phyloP scores from a whole-genome alignment of 2,888 invertebrate genomes.

The Cybosia mesomella region DNA sequence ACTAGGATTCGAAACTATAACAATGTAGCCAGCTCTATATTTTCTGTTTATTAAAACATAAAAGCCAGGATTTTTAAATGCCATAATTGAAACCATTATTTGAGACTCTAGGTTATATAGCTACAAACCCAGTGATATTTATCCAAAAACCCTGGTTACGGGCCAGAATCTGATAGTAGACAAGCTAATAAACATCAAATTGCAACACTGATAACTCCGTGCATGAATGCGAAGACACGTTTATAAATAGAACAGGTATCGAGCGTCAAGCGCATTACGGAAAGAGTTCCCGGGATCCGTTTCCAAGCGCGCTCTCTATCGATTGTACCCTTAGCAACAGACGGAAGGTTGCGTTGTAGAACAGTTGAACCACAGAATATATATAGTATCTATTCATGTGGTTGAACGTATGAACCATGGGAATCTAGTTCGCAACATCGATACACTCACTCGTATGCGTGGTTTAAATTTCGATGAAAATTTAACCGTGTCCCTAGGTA shows the following conservation, averaged over 20 bases:
- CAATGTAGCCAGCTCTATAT: too few species aligned
- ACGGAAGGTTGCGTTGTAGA: constrained; percentile 38
- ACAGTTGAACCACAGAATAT: constrained; percentile 11
- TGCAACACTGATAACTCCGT: neutral
- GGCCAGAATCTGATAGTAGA: neutral
- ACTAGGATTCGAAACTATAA: too few species aligned
- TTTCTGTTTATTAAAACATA: too few species aligned
- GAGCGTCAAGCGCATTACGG: constrained; percentile 4
- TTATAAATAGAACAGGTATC: constrained; percentile 12
- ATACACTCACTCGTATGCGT: neutral
- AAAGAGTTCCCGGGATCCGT: constrained; percentile 35
- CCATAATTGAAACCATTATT: too few species aligned
- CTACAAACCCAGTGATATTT: neutral
- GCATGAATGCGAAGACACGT: constrained; percentile 5
- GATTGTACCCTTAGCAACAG: constrained; percentile 53
- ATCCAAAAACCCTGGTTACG: neutral
- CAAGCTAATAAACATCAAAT: neutral
- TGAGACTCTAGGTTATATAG: too few species aligned
- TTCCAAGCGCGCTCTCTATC: constrained; percentile 62
- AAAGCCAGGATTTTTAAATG: too few species aligned
- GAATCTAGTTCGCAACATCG: neutral
- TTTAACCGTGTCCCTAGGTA: neutral
- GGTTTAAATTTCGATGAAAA: constrained; percentile 3
- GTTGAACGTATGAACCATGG: constrained; percentile 12
- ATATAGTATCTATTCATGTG: too few species aligned